Conservation (phyloP, 1,140 invertebrate species). For the Drosophila fuyamai region DNA sequence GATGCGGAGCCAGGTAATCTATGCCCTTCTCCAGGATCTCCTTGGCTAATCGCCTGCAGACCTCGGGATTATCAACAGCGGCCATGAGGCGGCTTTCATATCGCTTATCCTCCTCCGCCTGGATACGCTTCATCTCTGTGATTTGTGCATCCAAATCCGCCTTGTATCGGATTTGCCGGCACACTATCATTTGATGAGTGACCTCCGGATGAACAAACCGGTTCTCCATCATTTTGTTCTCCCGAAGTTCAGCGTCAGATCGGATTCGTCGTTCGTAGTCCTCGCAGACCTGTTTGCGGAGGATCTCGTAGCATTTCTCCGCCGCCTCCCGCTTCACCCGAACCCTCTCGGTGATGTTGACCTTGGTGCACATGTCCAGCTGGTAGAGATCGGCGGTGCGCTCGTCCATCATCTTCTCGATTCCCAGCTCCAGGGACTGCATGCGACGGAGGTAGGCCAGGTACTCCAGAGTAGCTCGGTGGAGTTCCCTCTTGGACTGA, state of each 20-base stretch:
- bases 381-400: slow-evolving; percentile 68
- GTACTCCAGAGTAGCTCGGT: slow-evolving; percentile 68
- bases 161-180: slow-evolving; percentile 38
- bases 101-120: slow-evolving; percentile 52
- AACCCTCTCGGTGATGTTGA: slow-evolving; percentile 42
- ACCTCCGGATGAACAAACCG: slow-evolving; percentile 67
- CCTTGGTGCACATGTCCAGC: slow-evolving; percentile 72
- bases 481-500: slow-evolving; percentile 43
- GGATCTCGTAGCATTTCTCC: slow-evolving; percentile 48
- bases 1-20: slow-evolving; percentile 70
- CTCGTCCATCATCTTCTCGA: slow-evolving; percentile 66
- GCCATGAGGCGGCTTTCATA: slow-evolving; percentile 56
- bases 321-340: slow-evolving; percentile 54
- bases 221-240: slow-evolving; percentile 74
- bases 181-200: slow-evolving; percentile 45
- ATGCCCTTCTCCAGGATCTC: slow-evolving; percentile 46
- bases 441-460: slow-evolving; percentile 62
- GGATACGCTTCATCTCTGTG: slow-evolving; percentile 65
- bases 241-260: slow-evolving; percentile 52
- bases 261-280: slow-evolving; percentile 62
- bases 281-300: slow-evolving; percentile 70
- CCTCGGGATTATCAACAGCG: slow-evolving; percentile 60
- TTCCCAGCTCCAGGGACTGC: slow-evolving; percentile 66
- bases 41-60: slow-evolving; percentile 56
- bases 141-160: slow-evolving; percentile 67